A percentile compares a stretch with the other conserved stretches of the same genome.
phyloP scores from a whole-genome alignment of 2,888 invertebrate genomes.

The Pelosia muscerda region DNA sequence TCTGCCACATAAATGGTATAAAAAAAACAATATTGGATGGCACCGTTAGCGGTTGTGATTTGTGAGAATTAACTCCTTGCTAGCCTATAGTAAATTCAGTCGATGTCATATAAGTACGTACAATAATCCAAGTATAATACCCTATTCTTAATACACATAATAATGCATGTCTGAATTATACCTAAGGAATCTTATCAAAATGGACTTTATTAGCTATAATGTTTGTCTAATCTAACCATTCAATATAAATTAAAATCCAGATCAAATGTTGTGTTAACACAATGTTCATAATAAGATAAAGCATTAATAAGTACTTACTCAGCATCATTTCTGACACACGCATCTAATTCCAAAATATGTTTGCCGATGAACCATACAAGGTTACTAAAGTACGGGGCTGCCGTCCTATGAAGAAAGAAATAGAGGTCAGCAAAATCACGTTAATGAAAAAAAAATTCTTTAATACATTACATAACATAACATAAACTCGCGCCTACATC shows the following conservation, averaged over 20 bases:
- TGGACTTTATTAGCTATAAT: not conserved
- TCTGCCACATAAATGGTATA: no score
- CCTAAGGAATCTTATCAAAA: no score
- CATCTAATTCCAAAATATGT: constrained; percentile 97
- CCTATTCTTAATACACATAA: no score
- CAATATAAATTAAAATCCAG: not conserved
- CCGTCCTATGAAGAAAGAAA: constrained; percentile 88
- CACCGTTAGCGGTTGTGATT: no score
- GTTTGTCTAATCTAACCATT: not conserved
- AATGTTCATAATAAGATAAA: constrained; percentile 13
- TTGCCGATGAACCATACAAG: constrained; percentile 99
- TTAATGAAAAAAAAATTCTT: no score
- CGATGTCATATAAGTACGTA: no score
- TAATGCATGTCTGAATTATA: not conserved
- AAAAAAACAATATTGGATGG: no score
- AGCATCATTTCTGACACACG: constrained; percentile 97
- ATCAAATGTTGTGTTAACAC: not conserved
- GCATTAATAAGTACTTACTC: constrained; percentile 90
- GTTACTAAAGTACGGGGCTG: constrained; percentile 99
- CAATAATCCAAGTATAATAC: no score
- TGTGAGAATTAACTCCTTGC: no score
- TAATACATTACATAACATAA: no score
- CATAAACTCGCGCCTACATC: no score
- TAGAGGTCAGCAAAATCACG: not conserved
- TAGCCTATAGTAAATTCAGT: no score